phyloP scores from a whole-genome alignment of 2,113 vertebrate genomes.

The Nipponia nippon region DNA sequence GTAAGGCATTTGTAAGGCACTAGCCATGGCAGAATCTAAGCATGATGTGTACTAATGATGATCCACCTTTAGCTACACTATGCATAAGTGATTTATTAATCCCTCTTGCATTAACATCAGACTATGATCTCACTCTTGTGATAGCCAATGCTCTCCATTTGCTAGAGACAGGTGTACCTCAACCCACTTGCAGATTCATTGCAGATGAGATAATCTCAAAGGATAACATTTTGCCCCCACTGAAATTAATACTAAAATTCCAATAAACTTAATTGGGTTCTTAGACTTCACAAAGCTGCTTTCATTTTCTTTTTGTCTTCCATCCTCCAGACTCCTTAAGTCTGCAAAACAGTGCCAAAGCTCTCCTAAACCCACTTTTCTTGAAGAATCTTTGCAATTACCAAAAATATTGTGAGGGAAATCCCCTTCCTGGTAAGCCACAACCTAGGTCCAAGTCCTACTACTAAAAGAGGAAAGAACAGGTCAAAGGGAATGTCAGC shows the following conservation, averaged over 20 bases:
- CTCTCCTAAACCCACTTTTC: background rate
- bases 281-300: background rate
- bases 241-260: background rate
- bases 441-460: background rate
- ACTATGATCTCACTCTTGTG: constrained; percentile 26
- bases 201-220: background rate
- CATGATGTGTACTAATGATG: background rate
- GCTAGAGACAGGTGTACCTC: constrained; percentile 12
- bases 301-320: background rate
- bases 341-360: background rate
- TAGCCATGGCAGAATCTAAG: background rate
- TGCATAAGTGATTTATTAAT: constrained; percentile 11
- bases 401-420: background rate
- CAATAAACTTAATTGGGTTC: background rate
- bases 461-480: background rate
- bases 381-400: background rate
- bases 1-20: background rate
- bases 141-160: background rate
- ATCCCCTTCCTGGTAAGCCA: background rate
- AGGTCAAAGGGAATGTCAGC: background rate
- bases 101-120: constrained; percentile 33
- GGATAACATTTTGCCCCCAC: background rate
- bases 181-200: background rate
- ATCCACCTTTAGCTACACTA: background rate
- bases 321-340: background rate